phyloP scores from a whole-genome alignment of 2,113 vertebrate species.

The Onychostruthus taczanowskii region DNA sequence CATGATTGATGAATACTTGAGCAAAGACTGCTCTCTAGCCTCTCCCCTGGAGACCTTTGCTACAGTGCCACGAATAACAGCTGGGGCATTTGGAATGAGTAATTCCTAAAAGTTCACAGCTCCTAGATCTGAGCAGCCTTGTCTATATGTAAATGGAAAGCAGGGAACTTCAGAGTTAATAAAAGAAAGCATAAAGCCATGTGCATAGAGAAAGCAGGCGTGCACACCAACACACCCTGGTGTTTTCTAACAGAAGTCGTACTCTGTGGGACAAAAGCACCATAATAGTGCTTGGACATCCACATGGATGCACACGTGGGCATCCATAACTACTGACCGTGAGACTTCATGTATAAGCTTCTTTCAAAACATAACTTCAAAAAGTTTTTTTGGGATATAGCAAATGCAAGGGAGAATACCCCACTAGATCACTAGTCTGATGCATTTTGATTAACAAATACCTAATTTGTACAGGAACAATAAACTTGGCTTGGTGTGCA shows the following conservation, averaged over 20 bases:
- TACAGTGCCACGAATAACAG: neutral
- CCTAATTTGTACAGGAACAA: neutral
- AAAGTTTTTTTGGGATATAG: neutral
- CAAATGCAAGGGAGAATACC: neutral
- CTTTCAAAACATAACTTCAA: neutral
- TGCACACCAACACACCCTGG: constrained; percentile 46
- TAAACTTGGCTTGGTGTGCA: neutral
- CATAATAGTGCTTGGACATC: neutral
- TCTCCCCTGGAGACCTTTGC: neutral
- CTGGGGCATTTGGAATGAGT: neutral
- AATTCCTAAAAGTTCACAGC: neutral
- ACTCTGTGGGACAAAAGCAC: constrained; percentile 39
- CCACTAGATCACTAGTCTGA: neutral
- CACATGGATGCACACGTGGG: neutral
- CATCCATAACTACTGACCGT: neutral
- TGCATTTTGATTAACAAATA: neutral
- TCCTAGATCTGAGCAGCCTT: neutral
- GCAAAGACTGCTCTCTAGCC: neutral
- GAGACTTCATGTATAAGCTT: neutral
- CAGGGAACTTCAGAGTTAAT: constrained; percentile 3
- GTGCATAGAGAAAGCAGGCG: constrained; percentile 53
- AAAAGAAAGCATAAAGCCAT: constrained; percentile 56
- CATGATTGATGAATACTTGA: neutral
- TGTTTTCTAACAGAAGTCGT: constrained; percentile 32
- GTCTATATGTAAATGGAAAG: neutral